A percentile compares a stretch with the other conserved stretches of the same genome.
Evolutionary conservation across 2,888 invertebrate species (phyloP).

Genomic region (Apodemia duryi): DNA sequence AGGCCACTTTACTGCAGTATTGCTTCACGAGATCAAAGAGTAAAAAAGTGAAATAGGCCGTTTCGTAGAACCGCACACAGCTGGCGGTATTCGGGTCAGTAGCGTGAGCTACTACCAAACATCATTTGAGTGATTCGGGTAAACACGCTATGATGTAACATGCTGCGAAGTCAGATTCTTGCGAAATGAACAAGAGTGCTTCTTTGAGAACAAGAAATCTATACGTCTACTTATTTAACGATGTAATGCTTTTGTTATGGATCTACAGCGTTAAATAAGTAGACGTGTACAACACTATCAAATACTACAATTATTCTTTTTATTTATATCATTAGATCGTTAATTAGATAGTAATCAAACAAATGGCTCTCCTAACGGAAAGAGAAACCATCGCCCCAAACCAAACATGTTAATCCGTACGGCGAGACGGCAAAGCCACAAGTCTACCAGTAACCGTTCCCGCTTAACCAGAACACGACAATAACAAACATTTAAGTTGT

Average conservation of each 20-base stretch:
- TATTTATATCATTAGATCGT: too few relatives aligned
- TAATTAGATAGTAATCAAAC: too few relatives aligned
- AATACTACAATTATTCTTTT: too few relatives aligned
- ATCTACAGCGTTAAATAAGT: slow-evolving; percentile 16
- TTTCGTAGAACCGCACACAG: slow-evolving; percentile 42
- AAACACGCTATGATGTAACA: slow-evolving; percentile 67
- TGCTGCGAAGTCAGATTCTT: slow-evolving; percentile 47
- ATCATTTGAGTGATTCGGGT: slow-evolving; percentile 54
- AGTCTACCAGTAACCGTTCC: too few relatives aligned
- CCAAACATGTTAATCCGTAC: too few relatives aligned
- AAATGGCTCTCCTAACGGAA: too few relatives aligned
- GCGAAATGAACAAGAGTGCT: slow-evolving; percentile 54
- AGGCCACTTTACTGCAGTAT: slow-evolving; percentile 1
- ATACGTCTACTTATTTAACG: background rate
- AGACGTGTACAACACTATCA: too few relatives aligned
- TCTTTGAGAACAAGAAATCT: slow-evolving; percentile 36
- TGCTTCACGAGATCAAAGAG: slow-evolving; percentile 32
- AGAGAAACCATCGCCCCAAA: too few relatives aligned
- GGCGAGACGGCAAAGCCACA: too few relatives aligned
- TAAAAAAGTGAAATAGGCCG: slow-evolving; percentile 31
- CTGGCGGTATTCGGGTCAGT: slow-evolving; percentile 67
- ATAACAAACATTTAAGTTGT: too few relatives aligned
- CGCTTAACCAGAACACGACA: too few relatives aligned
- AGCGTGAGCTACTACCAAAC: slow-evolving; percentile 59
- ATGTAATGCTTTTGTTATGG: background rate